Base-by-base conservation (phyloP, 2,888 invertebrate genomes). In the Cryptus armator region DNA sequence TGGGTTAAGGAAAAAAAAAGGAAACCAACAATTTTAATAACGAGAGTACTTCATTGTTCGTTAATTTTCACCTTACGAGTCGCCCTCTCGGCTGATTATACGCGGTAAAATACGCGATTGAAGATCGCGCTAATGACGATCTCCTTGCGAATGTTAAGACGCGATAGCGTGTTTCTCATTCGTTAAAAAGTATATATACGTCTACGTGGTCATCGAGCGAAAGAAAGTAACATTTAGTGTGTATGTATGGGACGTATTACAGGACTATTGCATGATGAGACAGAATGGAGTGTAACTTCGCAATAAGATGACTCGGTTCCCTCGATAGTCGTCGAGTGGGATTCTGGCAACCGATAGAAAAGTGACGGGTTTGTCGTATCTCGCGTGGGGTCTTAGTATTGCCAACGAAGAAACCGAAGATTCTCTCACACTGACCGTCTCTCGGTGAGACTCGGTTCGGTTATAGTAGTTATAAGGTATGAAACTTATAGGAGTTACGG, bases 401-500 rank as follows among this genome's bases (percentile, higher is more conserved):
- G 37, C 37, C 29, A 19, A 16, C 46, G 44, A 70, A 43, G 59
- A 48, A 46, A 59, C 59, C 37, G 72, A 75, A 75, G 67, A 75
- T 75, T 75, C 74, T 46, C 59, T 78, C n/a, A 14, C 19, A 29
- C 43, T n/a, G 32, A 24, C 66, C 19, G 53, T 7, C 44, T 46
- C 29, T 44, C 44, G 51, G 14, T 9, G 66, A 37, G 72, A 66
- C 56, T 74, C 67, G 56, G 32, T 24, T 14, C 67, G 43, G 59
- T 68, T 68, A 32, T 44, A 44, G 37, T 56, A 29, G 59, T 68
- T 68, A 19, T 29, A 53, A 48, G 51, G 29, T 62, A 44, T 59
- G 59, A 79, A 37, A 71, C 51, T 79, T 71, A 64, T 51, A 46
- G 37, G 71, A 71, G 64, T 79, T 70, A 79, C 64, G 71, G 7